These are phyloP conservation scores for Poeciliopsis turneri DNA, from an alignment of 2,797 vertebrate genomes.

Conservation along the genomic window DNA sequence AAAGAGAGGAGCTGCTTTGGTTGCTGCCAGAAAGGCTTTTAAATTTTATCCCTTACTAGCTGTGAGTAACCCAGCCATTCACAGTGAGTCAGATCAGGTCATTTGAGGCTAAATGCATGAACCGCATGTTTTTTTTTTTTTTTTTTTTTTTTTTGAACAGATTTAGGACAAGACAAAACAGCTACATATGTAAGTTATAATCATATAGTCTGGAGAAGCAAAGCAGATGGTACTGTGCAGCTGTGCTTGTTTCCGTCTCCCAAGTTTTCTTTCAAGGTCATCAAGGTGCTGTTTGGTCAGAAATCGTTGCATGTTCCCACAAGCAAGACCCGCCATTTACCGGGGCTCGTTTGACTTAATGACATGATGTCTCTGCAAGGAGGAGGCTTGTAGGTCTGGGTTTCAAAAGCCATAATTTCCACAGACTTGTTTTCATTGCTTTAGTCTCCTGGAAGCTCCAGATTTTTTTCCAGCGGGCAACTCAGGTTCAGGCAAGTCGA, in stretches of 20 bases:
- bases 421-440: constrained; percentile 28
- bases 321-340: not conserved
- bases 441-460: not conserved
- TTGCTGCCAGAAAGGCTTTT: constrained; percentile 10
- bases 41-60: not conserved
- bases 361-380: not conserved
- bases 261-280: constrained; percentile 20
- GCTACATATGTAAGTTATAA: constrained; percentile 27
- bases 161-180: not conserved
- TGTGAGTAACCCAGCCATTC: not conserved
- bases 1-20: not conserved
- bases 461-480: constrained; percentile 3
- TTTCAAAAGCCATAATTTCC: constrained; percentile 32
- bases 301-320: not conserved
- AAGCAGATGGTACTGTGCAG: constrained; percentile 38
- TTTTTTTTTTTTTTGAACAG: not conserved
- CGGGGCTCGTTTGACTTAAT: constrained; percentile 4
- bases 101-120: not conserved
- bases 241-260: constrained; percentile 23
- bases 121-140: not conserved
- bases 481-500: constrained; percentile 38
- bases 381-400: constrained; percentile 15
- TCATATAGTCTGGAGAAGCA: constrained; percentile 23
- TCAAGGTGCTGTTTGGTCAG: constrained; percentile 6
- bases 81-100: constrained; percentile 1